A percentile compares a stretch with the other conserved stretches of the same genome.
phyloP scores from a whole-genome alignment of 2,113 vertebrate genomes.

The Platysteira castanea region DNA sequence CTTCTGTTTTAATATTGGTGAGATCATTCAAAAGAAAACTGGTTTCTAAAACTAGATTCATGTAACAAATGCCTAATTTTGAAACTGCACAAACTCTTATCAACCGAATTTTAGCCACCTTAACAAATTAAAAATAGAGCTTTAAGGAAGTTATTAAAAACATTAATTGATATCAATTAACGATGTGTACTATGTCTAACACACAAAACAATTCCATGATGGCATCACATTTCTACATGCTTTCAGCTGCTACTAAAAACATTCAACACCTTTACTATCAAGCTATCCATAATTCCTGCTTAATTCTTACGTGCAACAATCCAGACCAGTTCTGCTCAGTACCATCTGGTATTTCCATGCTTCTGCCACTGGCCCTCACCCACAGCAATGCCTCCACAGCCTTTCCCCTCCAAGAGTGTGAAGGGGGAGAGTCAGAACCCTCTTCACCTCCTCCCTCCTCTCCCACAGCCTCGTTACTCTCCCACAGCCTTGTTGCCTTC shows the following conservation, averaged over 20 bases:
- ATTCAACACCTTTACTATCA: background rate
- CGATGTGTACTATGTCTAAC: background rate
- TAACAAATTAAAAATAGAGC: background rate
- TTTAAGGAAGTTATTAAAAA: background rate
- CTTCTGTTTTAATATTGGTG: background rate
- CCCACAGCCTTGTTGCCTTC: background rate
- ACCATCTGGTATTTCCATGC: background rate
- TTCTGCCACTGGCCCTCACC: background rate
- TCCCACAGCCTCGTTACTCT: rapidly evolving
- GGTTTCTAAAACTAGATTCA: background rate
- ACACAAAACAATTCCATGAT: background rate
- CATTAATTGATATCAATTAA: background rate
- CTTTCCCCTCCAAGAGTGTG: background rate
- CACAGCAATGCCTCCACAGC: background rate
- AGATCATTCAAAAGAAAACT: background rate
- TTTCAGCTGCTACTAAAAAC: background rate
- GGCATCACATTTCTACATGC: background rate
- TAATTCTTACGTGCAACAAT: background rate
- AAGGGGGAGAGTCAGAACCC: background rate
- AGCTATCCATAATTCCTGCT: background rate
- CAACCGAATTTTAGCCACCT: background rate
- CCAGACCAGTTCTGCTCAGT: background rate
- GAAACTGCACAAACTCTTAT: background rate
- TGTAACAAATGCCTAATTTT: background rate
- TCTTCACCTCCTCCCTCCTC: background rate